phyloP scores from a whole-genome alignment of 2,797 vertebrate genomes.

The Melanotaenia boesemani region DNA sequence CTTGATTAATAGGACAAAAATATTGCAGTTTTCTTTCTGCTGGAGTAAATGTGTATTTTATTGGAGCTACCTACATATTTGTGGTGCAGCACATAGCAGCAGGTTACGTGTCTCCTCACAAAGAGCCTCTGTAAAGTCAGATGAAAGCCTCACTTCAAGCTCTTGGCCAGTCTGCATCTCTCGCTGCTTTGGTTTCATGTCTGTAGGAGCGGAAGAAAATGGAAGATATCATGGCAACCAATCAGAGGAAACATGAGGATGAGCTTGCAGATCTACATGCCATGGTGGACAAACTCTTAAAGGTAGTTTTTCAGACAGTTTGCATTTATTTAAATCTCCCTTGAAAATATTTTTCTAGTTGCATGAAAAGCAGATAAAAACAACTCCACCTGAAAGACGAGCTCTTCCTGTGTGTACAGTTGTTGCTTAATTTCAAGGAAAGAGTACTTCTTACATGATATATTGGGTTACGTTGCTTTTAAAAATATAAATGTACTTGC shows the following conservation, averaged over 20 bases:
- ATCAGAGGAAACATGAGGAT: constrained; percentile 78
- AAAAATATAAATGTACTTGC: neutral
- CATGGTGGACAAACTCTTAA: constrained; percentile 73
- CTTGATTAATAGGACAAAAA: neutral
- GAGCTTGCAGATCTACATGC: constrained; percentile 78
- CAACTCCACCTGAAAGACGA: neutral
- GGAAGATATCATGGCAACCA: constrained; percentile 66
- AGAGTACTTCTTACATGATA: neutral
- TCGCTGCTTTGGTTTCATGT: constrained; percentile 69
- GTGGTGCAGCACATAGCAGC: constrained; percentile 35
- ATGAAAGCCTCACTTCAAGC: constrained; percentile 70
- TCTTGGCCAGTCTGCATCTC: constrained; percentile 16
- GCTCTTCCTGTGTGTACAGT: neutral
- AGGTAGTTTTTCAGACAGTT: constrained; percentile 60
- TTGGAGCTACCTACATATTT: constrained; percentile 56
- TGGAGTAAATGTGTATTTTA: constrained; percentile 17
- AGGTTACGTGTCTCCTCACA: constrained; percentile 60
- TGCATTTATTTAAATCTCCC: constrained; percentile 1
- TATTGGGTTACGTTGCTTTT: neutral
- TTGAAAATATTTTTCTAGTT: neutral
- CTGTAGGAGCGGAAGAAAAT: constrained; percentile 77
- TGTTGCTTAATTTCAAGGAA: neutral
- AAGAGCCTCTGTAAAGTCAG: constrained; percentile 70
- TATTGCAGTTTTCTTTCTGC: neutral
- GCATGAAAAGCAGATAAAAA: constrained; percentile 6